A percentile compares a stretch with the other conserved stretches of the same genome.
Evolutionary conservation across 2,888 invertebrate species (phyloP).

Genomic region (Pseudolycoriella hygida): DNA sequence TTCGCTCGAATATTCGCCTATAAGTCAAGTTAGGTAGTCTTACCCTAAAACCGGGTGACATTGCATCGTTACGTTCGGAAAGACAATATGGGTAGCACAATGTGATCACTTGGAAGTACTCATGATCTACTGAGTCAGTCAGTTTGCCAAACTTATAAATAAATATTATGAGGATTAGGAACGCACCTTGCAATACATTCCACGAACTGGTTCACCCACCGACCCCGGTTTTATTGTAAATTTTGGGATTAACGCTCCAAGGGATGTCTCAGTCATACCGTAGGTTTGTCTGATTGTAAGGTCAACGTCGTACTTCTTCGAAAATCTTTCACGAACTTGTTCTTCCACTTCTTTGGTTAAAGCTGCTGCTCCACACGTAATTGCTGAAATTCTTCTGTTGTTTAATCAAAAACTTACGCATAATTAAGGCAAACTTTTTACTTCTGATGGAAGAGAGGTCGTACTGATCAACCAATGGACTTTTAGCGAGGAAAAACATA

Average conservation of each 20-base stretch:
- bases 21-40: no score
- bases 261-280: slow-evolving; percentile 64
- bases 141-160: no score
- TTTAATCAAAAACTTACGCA: no score
- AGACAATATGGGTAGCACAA: no score
- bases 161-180: no score
- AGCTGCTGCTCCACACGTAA: slow-evolving; percentile 68
- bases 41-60: no score
- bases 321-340: slow-evolving; percentile 28
- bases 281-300: slow-evolving; percentile 50
- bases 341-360: slow-evolving; percentile 52
- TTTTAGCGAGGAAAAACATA: slow-evolving; percentile 65
- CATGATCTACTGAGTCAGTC: no score
- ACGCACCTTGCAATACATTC: slow-evolving; percentile 27
- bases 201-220: slow-evolving; percentile 47
- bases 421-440: slow-evolving; percentile 24
- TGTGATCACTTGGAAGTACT: no score
- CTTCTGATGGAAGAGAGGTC: slow-evolving; percentile 53
- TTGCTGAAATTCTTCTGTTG: slow-evolving; percentile 26
- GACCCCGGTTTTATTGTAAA: slow-evolving; percentile 35
- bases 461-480: slow-evolving; percentile 56
- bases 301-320: slow-evolving; percentile 32
- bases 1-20: no score
- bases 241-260: slow-evolving; percentile 32
- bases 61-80: no score